Evolutionary conservation across 1,140 invertebrate genomes (phyloP).

Genomic region (Aphelinus certus): DNA sequence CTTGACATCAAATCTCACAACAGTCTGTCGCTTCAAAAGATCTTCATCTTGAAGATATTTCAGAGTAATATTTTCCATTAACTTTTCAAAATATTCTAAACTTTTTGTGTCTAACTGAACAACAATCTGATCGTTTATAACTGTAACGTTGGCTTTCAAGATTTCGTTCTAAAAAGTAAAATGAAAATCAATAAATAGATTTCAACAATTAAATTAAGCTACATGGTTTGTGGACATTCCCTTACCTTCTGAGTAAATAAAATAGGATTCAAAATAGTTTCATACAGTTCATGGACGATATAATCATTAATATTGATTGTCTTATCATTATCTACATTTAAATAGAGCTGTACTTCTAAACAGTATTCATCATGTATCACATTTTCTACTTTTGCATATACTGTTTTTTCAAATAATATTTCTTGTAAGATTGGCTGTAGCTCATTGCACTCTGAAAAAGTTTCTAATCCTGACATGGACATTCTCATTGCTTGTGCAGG

Average conservation of each 20-base stretch:
- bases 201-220: too few species aligned
- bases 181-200: neutral
- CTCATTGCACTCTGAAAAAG: neutral
- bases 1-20: neutral
- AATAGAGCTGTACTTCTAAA: neutral
- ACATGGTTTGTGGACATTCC: too few species aligned
- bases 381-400: neutral
- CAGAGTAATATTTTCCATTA: slow-evolving; percentile 11
- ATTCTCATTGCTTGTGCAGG: slow-evolving; percentile 13
- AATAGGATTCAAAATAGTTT: neutral
- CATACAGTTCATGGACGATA: neutral
- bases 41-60: neutral
- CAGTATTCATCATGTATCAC: neutral
- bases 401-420: neutral
- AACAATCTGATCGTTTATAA: neutral
- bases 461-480: neutral
- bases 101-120: neutral
- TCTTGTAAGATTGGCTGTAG: neutral
- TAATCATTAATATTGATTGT: neutral
- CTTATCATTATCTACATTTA: neutral
- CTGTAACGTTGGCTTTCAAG: neutral
- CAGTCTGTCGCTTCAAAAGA: neutral
- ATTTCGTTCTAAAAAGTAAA: slow-evolving; percentile 1
- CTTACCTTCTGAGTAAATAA: neutral
- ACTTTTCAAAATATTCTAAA: neutral